Conservation (phyloP, 1,140 invertebrate species). For the Cydia splendana region DNA sequence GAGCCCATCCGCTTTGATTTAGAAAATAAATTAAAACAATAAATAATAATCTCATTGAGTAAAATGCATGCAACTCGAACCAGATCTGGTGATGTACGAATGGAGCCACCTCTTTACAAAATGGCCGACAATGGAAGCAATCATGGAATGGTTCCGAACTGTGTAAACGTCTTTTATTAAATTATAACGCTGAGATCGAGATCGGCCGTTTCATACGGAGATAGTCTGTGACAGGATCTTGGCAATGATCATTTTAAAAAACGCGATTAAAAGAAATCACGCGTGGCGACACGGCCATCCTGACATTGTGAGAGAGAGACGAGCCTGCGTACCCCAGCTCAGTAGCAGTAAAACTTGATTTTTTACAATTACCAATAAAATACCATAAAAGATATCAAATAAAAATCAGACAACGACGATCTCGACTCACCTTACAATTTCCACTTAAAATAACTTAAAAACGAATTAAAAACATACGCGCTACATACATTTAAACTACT, state of each 20-base stretch:
- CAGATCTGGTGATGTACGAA: constrained; percentile 10
- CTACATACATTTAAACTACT: constrained; percentile 52
- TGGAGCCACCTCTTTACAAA: constrained; percentile 15
- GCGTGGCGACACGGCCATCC: neutral
- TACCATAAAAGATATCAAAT: neutral
- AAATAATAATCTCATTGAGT: constrained; percentile 25
- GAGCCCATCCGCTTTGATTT: neutral
- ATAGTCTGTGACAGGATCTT: neutral
- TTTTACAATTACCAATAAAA: neutral
- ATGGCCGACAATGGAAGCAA: constrained; percentile 49
- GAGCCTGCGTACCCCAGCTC: neutral
- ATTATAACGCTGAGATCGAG: constrained; percentile 12
- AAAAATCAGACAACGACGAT: neutral
- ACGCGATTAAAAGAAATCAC: neutral
- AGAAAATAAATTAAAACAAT: constrained; percentile 27
- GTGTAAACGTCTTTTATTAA: constrained; percentile 39
- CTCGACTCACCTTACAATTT: constrained; percentile 29
- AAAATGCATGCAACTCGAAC: constrained; percentile 12
- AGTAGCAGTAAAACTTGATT: neutral
- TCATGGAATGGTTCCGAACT: constrained; percentile 61
- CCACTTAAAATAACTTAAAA: constrained; percentile 36
- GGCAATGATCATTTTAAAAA: neutral
- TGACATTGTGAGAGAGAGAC: neutral
- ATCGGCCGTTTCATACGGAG: neutral
- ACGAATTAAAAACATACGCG: constrained; percentile 43